Evolutionary conservation across 2,113 vertebrate genomes (phyloP), one percentile per base, ranked within the genome.

Genomic region (Sclerurus mexicanus): DNA sequence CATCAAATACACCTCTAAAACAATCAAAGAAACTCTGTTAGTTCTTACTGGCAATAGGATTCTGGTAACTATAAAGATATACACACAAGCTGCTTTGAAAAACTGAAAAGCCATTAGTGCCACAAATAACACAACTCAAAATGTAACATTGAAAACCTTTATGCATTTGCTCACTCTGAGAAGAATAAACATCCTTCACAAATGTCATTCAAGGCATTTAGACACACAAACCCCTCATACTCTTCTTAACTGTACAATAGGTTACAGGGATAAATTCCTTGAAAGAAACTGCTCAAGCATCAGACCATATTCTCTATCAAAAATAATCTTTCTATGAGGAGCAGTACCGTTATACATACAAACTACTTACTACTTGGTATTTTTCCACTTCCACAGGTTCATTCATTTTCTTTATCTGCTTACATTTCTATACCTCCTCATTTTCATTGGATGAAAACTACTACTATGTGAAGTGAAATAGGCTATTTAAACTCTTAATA

Each of bases 1-100:
- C 99, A 95, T 99, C 99, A 95, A 99, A 99, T 56, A 99, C 99
- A 92, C 99, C 99, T 98, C 99, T 99, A 96, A 59, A 97, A 98
- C 1, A 33, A 92, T 63, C 85, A 96, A 96, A 98, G 47, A 97
- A 68, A 92, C 17, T 31, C 50, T 47, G 40, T 85, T 96, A 94
- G 90, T 78, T 69, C 56, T 67, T 77, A 74, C 28, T 64, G 7
- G 18, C 19, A 63, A 50, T 12, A 72, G 4, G 12, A 93, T 78
- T 64, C 52, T 10, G 14, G 55, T 15, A 81, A 69, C 25, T 39
- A 37, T 14, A 19, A 87, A 89, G n/a, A 44, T 21, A 84, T 4
- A 69, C 6, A 50, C 11, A 59, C 3, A 46, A 74, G 16, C 12
- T 78, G n/a, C 22, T 82, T 42, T 78, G 18, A 79, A 77, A 56